phyloP scores from a whole-genome alignment of 1,140 invertebrate genomes.

The Brachionus angularis region DNA sequence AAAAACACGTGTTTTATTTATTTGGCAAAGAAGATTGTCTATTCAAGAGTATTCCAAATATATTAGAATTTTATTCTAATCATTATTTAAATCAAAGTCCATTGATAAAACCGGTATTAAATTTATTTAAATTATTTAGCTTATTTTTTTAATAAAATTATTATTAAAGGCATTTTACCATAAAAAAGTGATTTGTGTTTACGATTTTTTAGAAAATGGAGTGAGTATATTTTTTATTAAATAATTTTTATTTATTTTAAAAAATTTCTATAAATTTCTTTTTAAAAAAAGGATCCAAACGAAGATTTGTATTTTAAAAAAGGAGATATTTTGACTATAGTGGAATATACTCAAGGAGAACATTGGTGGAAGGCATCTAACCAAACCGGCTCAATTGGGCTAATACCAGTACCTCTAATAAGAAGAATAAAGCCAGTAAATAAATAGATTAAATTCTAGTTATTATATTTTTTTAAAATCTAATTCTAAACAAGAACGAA shows the following conservation, averaged over 20 bases:
- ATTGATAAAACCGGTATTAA: conserved; percentile 1
- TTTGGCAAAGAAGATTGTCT: conserved; percentile 39
- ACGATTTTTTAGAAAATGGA: conserved; percentile 37
- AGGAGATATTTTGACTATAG: conserved; percentile 12
- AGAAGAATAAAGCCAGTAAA: conserved; percentile 15
- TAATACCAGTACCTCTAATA: conserved; percentile 29
- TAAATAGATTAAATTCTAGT: neutral
- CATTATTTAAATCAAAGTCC: conserved; percentile 42
- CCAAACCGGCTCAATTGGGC: conserved; percentile 5
- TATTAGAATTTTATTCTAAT: conserved; percentile 35
- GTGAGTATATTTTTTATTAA: neutral
- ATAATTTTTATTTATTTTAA: neutral
- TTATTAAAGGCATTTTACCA: conserved; percentile 40
- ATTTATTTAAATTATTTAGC: neutral
- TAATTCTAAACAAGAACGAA: conserved; percentile 3
- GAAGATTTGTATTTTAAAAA: conserved; percentile 43
- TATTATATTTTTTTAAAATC: neutral
- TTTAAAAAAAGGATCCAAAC: conserved; percentile 28
- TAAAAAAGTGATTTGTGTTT: conserved; percentile 11
- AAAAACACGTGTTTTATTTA: conserved; percentile 26
- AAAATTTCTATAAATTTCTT: neutral
- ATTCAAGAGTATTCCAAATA: conserved; percentile 25
- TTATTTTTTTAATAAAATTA: neutral
- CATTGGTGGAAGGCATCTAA: conserved; percentile 35
- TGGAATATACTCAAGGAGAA: conserved; percentile 41